Conservation (phyloP, 2,888 invertebrate genomes). For the Noctua comes region DNA sequence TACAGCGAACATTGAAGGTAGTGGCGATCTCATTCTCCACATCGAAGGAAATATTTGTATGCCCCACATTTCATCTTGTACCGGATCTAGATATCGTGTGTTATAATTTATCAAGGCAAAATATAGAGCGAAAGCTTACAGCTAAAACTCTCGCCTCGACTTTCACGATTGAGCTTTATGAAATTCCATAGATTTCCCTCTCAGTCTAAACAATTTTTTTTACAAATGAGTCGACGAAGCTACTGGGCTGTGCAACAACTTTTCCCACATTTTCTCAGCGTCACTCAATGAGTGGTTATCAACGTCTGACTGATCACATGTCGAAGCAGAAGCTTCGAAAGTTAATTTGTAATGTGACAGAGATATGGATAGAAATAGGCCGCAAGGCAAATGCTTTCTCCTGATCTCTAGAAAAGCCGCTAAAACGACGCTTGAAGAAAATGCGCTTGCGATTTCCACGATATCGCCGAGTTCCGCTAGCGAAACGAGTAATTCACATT, state of each 20-base stretch:
- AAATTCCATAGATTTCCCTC: conserved; percentile 56
- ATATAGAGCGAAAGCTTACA: conserved; percentile 58
- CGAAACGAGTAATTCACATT: conserved; percentile 60
- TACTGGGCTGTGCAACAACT: conserved; percentile 39
- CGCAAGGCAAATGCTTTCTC: conserved; percentile 76
- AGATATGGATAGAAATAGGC: conserved; percentile 73
- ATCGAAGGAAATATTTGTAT: conserved; percentile 46
- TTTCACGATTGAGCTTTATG: conserved; percentile 53
- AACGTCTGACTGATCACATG: conserved; percentile 64
- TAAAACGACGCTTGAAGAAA: conserved; percentile 59
- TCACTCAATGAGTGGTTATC: conserved; percentile 63
- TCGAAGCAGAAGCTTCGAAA: conserved; percentile 74
- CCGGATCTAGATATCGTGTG: conserved; percentile 42
- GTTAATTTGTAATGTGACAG: conserved; percentile 75
- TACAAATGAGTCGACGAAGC: conserved; percentile 27
- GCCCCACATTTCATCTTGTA: conserved; percentile 50
- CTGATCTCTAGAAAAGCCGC: conserved; percentile 66
- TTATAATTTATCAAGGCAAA: conserved; percentile 52
- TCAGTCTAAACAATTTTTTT: conserved; percentile 42
- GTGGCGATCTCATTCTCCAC: conserved; percentile 13
- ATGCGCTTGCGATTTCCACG: conserved; percentile 60
- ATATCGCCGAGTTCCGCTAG: conserved; percentile 52
- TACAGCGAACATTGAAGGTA: conserved; percentile 14
- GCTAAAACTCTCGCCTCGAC: conserved; percentile 45
- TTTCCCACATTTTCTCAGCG: conserved; percentile 61